Evolutionary conservation across 2,113 vertebrate species (phyloP).

Genomic region (Atlantisia rogersi): DNA sequence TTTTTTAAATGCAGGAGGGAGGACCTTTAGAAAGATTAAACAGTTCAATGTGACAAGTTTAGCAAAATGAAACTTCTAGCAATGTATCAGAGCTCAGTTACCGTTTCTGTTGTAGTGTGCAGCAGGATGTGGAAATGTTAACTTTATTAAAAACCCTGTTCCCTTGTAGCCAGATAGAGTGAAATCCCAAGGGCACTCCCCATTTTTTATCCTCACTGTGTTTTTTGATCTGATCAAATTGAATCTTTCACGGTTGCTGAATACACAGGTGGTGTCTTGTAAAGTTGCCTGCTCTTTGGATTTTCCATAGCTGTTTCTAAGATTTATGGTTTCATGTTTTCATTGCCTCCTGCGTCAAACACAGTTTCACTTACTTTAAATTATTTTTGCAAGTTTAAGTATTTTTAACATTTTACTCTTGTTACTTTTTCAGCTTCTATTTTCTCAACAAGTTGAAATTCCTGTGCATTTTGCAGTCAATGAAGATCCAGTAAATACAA

Average conservation of each 20-base stretch:
- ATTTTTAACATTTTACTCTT: neutral
- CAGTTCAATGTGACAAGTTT: neutral
- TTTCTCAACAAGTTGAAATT: neutral
- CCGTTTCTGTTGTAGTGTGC: neutral
- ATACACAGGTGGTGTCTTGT: conserved; percentile 19
- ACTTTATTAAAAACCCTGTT: neutral
- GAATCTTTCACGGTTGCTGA: conserved; percentile 44
- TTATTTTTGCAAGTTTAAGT: neutral
- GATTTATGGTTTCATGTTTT: conserved; percentile 9
- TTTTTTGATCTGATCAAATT: conserved; percentile 38
- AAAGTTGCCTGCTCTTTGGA: neutral
- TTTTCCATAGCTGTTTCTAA: conserved; percentile 17
- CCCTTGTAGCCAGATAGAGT: neutral
- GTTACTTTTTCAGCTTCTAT: neutral
- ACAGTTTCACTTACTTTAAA: neutral
- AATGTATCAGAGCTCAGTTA: neutral
- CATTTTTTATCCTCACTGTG: neutral
- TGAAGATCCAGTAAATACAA: neutral
- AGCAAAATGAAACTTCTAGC: neutral
- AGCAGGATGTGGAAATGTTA: conserved; percentile 10
- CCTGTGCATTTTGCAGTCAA: neutral
- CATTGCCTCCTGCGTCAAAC: neutral
- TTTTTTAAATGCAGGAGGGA: neutral
- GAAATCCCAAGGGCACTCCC: neutral
- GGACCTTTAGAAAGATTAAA: neutral